Percentiles rank a stretch among this genome's conserved stretches.
phyloP scores from a whole-genome alignment of 2,113 vertebrate genomes.

The Anhinga anhinga region DNA sequence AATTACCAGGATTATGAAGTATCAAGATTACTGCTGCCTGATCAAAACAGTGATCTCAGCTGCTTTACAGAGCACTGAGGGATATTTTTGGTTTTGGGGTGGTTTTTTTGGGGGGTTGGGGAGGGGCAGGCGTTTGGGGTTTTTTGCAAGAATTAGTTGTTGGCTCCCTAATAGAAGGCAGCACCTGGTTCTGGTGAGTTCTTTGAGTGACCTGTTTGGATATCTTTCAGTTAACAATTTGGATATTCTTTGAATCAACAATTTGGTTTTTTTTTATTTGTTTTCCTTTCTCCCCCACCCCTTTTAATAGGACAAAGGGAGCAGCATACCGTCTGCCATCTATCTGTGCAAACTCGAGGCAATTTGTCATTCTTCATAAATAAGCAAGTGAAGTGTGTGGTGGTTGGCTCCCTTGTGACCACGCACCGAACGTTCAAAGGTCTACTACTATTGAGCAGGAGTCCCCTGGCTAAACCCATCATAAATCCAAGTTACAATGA shows the following conservation, averaged over 20 bases:
- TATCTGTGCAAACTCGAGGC: conserved; percentile 77
- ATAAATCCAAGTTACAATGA: conserved; percentile 67
- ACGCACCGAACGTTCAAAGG: conserved; percentile 75
- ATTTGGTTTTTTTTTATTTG: not conserved
- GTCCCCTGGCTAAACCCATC: conserved; percentile 71
- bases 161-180: not conserved
- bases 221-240: not conserved
- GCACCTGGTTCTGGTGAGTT: not conserved
- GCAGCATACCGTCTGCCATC: conserved; percentile 56
- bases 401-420: conserved; percentile 80
- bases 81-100: not conserved
- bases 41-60: not conserved
- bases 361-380: conserved; percentile 68
- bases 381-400: conserved; percentile 71
- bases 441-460: conserved; percentile 72
- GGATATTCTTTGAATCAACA: not conserved
- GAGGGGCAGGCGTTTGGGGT: not conserved
- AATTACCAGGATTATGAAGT: not conserved
- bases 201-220: not conserved
- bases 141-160: not conserved
- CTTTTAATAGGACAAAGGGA: conserved; percentile 63
- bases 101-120: too few relatives aligned
- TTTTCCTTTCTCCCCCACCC: not conserved
- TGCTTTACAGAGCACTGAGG: not conserved
- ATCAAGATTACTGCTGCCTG: not conserved